These are phyloP conservation scores for Jaculus jaculus DNA, from an alignment of 2,113 vertebrate species.

Conservation along the genomic window DNA sequence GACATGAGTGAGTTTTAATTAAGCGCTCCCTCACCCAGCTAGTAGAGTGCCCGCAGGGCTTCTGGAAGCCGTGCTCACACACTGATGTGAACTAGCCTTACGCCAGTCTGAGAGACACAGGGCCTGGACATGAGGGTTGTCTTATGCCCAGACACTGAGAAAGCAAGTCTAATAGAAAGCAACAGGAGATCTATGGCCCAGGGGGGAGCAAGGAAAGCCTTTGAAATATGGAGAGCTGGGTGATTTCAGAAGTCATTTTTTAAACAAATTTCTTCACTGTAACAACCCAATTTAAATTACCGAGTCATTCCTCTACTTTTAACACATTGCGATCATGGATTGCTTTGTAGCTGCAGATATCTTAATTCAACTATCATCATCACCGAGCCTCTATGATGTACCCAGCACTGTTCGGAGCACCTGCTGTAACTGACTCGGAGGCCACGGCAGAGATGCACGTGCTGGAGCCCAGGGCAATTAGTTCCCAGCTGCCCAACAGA, in stretches of 20 bases:
- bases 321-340: background rate
- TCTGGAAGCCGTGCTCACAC: background rate
- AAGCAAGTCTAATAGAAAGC: background rate
- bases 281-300: background rate
- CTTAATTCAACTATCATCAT: background rate
- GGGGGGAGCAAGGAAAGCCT: background rate
- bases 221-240: background rate
- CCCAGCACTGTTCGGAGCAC: background rate
- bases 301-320: background rate
- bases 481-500: background rate
- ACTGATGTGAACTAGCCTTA: background rate
- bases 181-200: background rate
- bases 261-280: background rate
- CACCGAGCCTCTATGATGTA: background rate
- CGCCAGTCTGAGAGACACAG: background rate
- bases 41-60: background rate
- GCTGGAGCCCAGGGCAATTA: background rate
- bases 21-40: background rate
- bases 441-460: background rate
- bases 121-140: rapidly evolving
- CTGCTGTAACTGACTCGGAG: background rate
- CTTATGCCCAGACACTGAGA: background rate
- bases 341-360: background rate
- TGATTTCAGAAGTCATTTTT: conserved; percentile 8
- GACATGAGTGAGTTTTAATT: background rate